Conservation (phyloP, 1,140 invertebrate genomes). For the Pygmarrhopalites habei region DNA sequence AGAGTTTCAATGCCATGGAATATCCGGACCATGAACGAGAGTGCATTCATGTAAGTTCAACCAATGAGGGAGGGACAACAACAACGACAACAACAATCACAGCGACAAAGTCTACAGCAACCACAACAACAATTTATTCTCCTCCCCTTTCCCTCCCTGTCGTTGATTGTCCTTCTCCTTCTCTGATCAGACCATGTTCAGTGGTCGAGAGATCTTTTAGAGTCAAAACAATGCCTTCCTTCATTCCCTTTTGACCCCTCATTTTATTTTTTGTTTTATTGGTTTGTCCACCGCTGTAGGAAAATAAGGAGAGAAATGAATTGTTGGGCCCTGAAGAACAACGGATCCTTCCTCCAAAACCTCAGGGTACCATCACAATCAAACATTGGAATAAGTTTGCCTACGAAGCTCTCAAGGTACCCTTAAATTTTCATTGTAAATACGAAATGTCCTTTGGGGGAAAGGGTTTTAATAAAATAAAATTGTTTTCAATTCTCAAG, state of each 20-base stretch:
- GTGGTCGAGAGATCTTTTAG: background rate
- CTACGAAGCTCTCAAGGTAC: background rate
- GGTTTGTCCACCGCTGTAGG: background rate
- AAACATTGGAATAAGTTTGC: constrained; percentile 11
- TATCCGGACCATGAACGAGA: background rate
- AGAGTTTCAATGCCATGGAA: background rate
- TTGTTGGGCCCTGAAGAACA: background rate
- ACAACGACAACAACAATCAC: background rate
- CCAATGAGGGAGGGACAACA: no score
- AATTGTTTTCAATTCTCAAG: background rate
- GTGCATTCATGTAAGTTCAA: constrained; percentile 3
- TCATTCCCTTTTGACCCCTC: background rate
- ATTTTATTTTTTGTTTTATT: no score
- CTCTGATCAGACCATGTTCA: background rate
- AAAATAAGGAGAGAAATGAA: background rate
- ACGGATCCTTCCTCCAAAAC: background rate
- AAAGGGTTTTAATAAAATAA: background rate
- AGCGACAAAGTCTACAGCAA: background rate
- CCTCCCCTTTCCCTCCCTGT: background rate
- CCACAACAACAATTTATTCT: no score
- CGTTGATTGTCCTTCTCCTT: background rate
- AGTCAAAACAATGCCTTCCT: constrained; percentile 8
- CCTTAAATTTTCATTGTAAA: background rate
- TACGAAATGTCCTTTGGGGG: no score
- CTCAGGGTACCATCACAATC: constrained; percentile 7